Base-by-base conservation (phyloP, 2,888 invertebrate genomes). In the Cabera pusaria region DNA sequence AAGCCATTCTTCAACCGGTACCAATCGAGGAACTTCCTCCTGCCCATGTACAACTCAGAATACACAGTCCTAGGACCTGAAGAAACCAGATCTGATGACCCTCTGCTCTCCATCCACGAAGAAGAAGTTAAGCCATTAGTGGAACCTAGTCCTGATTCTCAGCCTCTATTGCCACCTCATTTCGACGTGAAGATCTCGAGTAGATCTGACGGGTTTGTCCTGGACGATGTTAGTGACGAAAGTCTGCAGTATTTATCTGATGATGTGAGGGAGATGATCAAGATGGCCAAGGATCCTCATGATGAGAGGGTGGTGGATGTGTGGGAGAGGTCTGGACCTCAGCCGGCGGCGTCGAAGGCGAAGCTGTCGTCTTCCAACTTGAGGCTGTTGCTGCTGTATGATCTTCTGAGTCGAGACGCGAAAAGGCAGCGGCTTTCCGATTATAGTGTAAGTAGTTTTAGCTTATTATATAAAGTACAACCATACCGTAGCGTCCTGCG, bases 321-420 rank as follows among this genome's bases (percentile, higher is more conserved):
- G 0, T 83, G 75, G 72, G 80, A 82, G 44, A 67, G 76, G 5
- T 35, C 83, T 48, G 60, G 76, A 57, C 63, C 78, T 31, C 50
- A 75, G 56, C 59, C 83, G 47, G 55, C 57, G 10, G 70, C 86
- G 0, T 77, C 85, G n/a, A 91, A 90, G 57, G 75, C 85, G 0
- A 91, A 92, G 24, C 79, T 91, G 1, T 92, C 91, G 0, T 77
- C 83, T 0, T 90, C 93, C 0, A 91, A 93, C 41, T 79, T 93
- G 28, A 88, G 92, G 25, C 69, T 93, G 27, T 64, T 93, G 39
- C 72, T 90, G 9, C 64, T 93, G 14, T 93, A 93, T 60, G 93
- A 93, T 52, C 80, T 91, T 2, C 57, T 93, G 27, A 93, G 92
- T 63, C 90, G 93, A 46, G 93, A 93, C 43, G 91, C 93, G 1